phyloP scores from a whole-genome alignment of 1,140 invertebrate species.

The Eriocheir sinensis region DNA sequence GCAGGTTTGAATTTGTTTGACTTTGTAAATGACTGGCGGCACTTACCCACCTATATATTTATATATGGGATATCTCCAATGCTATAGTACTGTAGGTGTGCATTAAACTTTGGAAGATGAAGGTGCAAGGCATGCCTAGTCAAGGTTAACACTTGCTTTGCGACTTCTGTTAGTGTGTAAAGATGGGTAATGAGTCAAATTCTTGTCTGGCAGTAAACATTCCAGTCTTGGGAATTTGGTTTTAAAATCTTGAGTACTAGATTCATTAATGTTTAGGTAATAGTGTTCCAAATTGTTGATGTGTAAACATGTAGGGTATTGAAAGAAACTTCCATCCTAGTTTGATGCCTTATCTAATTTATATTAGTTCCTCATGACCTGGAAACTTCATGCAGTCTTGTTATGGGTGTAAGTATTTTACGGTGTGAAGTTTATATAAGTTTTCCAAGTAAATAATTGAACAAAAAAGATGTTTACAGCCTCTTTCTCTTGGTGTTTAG shows the following conservation, averaged over 20 bases:
- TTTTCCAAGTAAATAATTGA: slow-evolving; percentile 59
- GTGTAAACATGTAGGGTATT: background rate
- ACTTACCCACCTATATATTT: slow-evolving; percentile 20
- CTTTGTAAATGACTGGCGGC: background rate
- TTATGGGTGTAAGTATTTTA: slow-evolving; percentile 70
- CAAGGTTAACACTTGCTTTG: slow-evolving; percentile 2
- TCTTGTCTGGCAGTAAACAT: slow-evolving; percentile 12
- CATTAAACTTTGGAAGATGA: background rate
- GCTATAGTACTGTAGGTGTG: background rate
- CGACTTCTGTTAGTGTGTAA: background rate
- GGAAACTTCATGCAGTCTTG: slow-evolving; percentile 10
- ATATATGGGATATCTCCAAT: slow-evolving; percentile 4
- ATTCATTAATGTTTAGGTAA: background rate
- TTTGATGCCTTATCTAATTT: slow-evolving; percentile 23
- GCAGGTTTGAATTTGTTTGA: background rate
- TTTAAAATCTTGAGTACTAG: no score
- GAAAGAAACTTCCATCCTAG: slow-evolving; percentile 39
- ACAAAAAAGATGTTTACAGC: background rate
- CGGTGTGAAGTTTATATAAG: slow-evolving; percentile 64
- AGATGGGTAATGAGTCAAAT: background rate
- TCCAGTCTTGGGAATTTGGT: slow-evolving; percentile 37
- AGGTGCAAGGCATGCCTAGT: slow-evolving; percentile 9
- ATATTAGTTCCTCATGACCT: slow-evolving; percentile 26
- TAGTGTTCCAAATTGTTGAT: background rate
- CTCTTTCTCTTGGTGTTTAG: background rate